Percentiles rank a stretch among this genome's conserved stretches.
Conservation (phyloP, 2,113 vertebrate genomes). For the Cranoglanis bouderius region DNA sequence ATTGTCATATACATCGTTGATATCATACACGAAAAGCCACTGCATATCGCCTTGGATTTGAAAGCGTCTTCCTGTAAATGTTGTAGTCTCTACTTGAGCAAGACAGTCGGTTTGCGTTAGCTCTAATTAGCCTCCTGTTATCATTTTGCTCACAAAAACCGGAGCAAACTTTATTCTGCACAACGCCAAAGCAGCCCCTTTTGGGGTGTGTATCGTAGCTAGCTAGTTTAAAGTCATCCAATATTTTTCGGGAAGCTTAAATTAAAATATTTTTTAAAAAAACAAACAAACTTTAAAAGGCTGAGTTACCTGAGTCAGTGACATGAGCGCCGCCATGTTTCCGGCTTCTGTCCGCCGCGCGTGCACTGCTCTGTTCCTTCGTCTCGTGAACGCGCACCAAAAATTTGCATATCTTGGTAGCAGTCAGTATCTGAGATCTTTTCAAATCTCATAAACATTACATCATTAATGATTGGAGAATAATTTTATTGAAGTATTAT, state of each 20-base stretch:
- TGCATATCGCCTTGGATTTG: background rate
- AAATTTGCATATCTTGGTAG: background rate
- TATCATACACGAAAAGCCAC: background rate
- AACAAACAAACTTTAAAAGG: slow-evolving; percentile 45
- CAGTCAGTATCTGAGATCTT: background rate
- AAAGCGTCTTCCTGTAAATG: background rate
- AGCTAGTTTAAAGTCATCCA: background rate
- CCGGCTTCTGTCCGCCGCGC: slow-evolving; percentile 72
- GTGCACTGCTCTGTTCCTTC: slow-evolving; percentile 41
- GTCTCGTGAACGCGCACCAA: slow-evolving; percentile 47
- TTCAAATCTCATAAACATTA: background rate
- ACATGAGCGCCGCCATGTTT: slow-evolving; percentile 92
- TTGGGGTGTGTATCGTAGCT: no score
- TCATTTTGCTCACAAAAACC: background rate
- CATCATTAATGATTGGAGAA: background rate
- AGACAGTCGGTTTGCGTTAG: background rate
- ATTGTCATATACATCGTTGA: no score
- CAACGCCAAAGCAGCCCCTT: background rate
- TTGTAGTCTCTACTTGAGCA: background rate
- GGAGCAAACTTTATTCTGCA: background rate
- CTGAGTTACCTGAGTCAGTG: slow-evolving; percentile 81
- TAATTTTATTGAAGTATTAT: no score
- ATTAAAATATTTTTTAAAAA: background rate
- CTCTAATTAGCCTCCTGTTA: background rate
- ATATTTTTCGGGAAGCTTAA: no score